Conservation (phyloP, 23 tunicate species). For the Styela plicata region DNA sequence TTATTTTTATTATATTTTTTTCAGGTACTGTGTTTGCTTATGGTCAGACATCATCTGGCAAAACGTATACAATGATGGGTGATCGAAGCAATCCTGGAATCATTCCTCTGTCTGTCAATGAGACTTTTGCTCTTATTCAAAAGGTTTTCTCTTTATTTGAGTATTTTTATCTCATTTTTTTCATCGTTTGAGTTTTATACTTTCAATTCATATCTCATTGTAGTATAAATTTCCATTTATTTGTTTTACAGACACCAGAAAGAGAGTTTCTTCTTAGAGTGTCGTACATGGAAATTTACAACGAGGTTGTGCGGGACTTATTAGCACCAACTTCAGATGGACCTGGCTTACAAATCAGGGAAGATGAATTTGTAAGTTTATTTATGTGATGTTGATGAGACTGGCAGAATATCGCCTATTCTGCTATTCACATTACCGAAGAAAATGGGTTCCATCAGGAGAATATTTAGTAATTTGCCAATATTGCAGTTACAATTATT, state of each 20-base stretch:
- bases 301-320: slow-evolving; percentile 71
- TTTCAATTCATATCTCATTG: too few relatives aligned
- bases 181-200: too few relatives aligned
- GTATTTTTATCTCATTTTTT: too few relatives aligned
- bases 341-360: slow-evolving; percentile 47
- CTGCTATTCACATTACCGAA: too few relatives aligned
- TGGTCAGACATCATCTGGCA: slow-evolving; percentile 93
- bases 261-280: slow-evolving; percentile 73
- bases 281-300: slow-evolving; percentile 88
- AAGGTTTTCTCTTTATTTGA: slow-evolving; percentile 39
- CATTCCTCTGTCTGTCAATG: slow-evolving; percentile 73
- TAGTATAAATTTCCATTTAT: too few relatives aligned
- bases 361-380: slow-evolving; percentile 78
- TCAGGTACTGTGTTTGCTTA: slow-evolving; percentile 92
- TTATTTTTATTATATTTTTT: too few relatives aligned
- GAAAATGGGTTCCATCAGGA: too few relatives aligned
- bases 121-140: slow-evolving; percentile 62
- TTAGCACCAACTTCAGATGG: slow-evolving; percentile 44
- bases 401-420: too few relatives aligned
- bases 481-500: too few relatives aligned
- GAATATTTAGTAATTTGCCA: too few relatives aligned
- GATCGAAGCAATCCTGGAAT: slow-evolving; percentile 42
- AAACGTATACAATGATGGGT: slow-evolving; percentile 88
- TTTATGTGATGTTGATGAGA: background rate
- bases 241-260: slow-evolving; percentile 58